Percentiles rank a stretch among this genome's conserved stretches.
Evolutionary conservation across 2,888 invertebrate species (phyloP).

Genomic region (Augiades crinisus): DNA sequence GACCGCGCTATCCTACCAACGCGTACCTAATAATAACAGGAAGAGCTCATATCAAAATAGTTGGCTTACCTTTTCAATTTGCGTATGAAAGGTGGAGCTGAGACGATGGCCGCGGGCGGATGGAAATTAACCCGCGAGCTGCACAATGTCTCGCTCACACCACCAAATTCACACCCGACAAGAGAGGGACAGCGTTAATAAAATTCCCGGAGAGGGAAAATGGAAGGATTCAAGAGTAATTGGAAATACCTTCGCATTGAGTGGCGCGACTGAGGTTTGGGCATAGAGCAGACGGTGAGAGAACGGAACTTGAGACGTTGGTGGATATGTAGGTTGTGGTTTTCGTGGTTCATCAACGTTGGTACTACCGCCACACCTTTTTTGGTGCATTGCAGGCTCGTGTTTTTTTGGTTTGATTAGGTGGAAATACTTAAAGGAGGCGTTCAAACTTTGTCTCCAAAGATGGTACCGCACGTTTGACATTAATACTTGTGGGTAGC

Average conservation of each 20-base stretch:
- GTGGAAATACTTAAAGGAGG: too few relatives aligned
- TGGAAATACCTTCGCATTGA: constrained; percentile 79
- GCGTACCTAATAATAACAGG: constrained; percentile 15
- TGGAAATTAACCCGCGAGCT: constrained; percentile 75
- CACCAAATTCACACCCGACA: constrained; percentile 35
- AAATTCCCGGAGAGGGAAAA: constrained; percentile 69
- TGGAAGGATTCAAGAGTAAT: constrained; percentile 79
- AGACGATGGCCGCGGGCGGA: constrained; percentile 63
- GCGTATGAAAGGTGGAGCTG: constrained; percentile 61
- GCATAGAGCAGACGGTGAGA: constrained; percentile 29
- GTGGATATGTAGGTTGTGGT: neutral
- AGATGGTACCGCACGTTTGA: too few relatives aligned
- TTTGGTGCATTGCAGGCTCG: too few relatives aligned
- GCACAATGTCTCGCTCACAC: constrained; percentile 46
- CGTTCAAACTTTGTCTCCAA: too few relatives aligned
- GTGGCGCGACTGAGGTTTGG: constrained; percentile 64
- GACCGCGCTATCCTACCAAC: too few relatives aligned
- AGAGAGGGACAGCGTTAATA: constrained; percentile 60
- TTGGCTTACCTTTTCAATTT: constrained; percentile 66
- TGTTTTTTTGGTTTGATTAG: too few relatives aligned
- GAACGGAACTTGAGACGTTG: neutral
- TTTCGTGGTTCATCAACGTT: too few relatives aligned
- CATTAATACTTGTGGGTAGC: too few relatives aligned
- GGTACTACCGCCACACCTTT: too few relatives aligned
- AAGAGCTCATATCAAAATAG: constrained; percentile 45